Conservation (phyloP, 2,888 invertebrate genomes). For the Leptopterna dolabrata region DNA sequence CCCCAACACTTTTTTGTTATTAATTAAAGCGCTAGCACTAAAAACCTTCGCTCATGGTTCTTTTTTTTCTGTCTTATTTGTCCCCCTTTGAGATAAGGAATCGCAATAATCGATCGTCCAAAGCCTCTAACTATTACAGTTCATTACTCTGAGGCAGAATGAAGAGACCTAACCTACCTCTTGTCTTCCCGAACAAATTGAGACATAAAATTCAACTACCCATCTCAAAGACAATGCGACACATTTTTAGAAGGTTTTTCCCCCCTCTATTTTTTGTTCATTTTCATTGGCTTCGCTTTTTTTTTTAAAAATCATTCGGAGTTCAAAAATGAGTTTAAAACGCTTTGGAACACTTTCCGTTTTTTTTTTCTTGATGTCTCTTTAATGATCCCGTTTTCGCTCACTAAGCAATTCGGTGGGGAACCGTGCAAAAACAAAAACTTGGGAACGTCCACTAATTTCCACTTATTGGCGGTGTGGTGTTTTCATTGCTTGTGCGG, state of each 20-base stretch:
- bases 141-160: neutral
- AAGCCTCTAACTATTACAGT: neutral
- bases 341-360: neutral
- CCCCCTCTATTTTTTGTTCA: no score
- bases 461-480: no score
- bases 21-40: neutral
- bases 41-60: no score
- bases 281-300: neutral
- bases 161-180: neutral
- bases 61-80: neutral
- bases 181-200: neutral
- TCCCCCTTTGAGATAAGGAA: neutral
- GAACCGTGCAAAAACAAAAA: neutral
- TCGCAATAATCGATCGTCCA: neutral
- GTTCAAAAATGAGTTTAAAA: neutral
- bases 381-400: neutral
- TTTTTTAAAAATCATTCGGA: neutral
- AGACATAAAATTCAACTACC: neutral
- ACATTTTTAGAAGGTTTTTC: neutral
- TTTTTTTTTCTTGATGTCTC: neutral
- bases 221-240: neutral
- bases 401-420: neutral
- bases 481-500: no score
- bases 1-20: neutral
- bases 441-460: no score